Conservation (phyloP, 2,797 vertebrate species). For the Crax fasciolata region DNA sequence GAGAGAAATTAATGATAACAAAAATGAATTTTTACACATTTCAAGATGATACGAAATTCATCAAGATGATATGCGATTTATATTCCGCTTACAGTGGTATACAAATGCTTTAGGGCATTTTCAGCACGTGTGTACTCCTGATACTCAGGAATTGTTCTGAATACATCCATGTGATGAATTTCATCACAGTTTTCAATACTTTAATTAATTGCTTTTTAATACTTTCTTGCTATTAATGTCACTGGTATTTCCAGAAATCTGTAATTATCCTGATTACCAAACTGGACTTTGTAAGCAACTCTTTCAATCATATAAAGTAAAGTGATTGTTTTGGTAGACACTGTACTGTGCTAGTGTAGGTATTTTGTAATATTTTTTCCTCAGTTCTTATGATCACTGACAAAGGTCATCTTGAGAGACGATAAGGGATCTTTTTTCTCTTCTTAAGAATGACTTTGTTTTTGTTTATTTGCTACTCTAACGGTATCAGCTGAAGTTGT, state of each 20-base stretch:
- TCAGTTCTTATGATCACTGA: background rate
- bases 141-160: background rate
- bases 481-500: background rate
- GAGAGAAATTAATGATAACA: background rate
- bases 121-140: background rate
- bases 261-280: background rate
- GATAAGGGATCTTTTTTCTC: background rate
- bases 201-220: background rate
- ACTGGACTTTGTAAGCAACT: background rate
- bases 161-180: background rate
- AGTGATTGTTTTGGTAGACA: background rate
- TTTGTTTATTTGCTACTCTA: conserved; percentile 4
- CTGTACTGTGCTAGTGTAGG: background rate
- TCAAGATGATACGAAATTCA: background rate
- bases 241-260: background rate
- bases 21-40: background rate
- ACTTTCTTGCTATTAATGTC: background rate
- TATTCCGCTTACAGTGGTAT: background rate
- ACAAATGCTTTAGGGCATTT: background rate
- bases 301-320: background rate
- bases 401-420: background rate
- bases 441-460: background rate
- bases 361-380: background rate
- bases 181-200: background rate
- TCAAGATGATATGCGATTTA: background rate